Base-by-base conservation (phyloP, 1,140 invertebrate genomes). In the Drosophila lacteicornis region DNA sequence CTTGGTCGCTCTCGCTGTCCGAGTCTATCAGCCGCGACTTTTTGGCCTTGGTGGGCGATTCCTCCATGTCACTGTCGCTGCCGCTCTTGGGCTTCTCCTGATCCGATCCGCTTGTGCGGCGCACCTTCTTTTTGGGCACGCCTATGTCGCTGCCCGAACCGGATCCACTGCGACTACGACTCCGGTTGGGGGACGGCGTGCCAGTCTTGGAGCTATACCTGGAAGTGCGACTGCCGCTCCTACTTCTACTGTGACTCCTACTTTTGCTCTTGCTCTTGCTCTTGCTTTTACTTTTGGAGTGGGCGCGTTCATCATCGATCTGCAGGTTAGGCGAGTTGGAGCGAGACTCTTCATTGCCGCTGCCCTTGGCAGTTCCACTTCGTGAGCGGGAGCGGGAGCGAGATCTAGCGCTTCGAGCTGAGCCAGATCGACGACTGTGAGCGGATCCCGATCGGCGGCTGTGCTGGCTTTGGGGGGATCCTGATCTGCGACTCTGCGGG, bases 1-100 rank as follows among this genome's bases (percentile, higher is more conserved):
- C 77, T 43, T 50, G 75, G 69, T 75, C 93, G 82, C 65, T 92
- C 82, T 94, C 91, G 49, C 82, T 94, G 15, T 94, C 94, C 0
- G 94, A 94, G 68, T 95, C 94, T 8, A 94, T 79, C 0, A 94
- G 92, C 13, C 92, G 43, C 75, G 92, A 82, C 93, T 94, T 92
- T 93, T 94, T 92, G 75, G 93, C 55, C 79, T 94, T 94, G 27
- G 57, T 50, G 2, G 76, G 75, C 3, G 87, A 65, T 13, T 55
- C 45, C 55, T 58, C 58, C 92, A 80, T 78, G 11, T 92, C 82
- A 65, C 86, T 77, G 40, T 76, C 76, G 47, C 70, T 75, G 8
- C 75, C 60, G 17, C 59, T 86, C 8, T 82, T 86, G 1, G 49
- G 61, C 13, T 88, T 90, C 47, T 75, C 85, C 2, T 50, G 53